These are phyloP conservation scores for Lacerta viridis DNA, from an alignment of 2,797 vertebrate species.

Conservation along the genomic window DNA sequence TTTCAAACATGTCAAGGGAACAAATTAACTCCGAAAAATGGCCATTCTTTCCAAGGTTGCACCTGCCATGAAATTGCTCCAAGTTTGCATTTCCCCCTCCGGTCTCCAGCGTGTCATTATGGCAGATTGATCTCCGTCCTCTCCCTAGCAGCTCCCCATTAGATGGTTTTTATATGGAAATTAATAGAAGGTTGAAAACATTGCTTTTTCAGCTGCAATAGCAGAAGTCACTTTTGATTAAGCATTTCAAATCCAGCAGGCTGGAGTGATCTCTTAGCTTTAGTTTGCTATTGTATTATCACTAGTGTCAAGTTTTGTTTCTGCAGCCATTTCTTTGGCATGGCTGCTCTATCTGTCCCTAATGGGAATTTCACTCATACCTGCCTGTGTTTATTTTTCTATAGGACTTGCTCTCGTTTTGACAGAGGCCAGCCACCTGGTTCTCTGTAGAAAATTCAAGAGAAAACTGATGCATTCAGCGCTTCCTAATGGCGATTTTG, in stretches of 20 bases:
- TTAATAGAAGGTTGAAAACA: constrained; percentile 83
- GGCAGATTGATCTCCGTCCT: constrained; percentile 82
- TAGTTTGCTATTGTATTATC: constrained; percentile 78
- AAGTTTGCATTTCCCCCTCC: constrained; percentile 81
- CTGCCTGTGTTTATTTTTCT: constrained; percentile 64
- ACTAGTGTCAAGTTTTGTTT: constrained; percentile 69
- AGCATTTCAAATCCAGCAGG: constrained; percentile 73
- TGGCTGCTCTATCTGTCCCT: constrained; percentile 54
- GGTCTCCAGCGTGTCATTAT: constrained; percentile 82
- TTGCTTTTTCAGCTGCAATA: constrained; percentile 82
- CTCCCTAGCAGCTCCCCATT: constrained; percentile 81
- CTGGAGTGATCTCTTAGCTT: constrained; percentile 77
- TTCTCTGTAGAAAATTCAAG: constrained; percentile 3
- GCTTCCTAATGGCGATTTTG: background rate
- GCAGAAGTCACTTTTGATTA: constrained; percentile 85
- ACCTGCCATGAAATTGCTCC: constrained; percentile 85
- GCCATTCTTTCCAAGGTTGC: constrained; percentile 83
- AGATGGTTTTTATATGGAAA: constrained; percentile 87
- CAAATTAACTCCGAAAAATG: constrained; percentile 85
- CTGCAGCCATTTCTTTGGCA: constrained; percentile 56
- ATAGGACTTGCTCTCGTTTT: constrained; percentile 34
- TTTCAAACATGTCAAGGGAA: constrained; percentile 86
- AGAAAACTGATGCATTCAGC: background rate
- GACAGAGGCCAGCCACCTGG: background rate
- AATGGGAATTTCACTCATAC: constrained; percentile 65